Percentiles rank a stretch among this genome's conserved stretches.
These are phyloP conservation scores for Margarornis squamiger DNA, from an alignment of 2,797 vertebrate genomes.

Conservation along the genomic window DNA sequence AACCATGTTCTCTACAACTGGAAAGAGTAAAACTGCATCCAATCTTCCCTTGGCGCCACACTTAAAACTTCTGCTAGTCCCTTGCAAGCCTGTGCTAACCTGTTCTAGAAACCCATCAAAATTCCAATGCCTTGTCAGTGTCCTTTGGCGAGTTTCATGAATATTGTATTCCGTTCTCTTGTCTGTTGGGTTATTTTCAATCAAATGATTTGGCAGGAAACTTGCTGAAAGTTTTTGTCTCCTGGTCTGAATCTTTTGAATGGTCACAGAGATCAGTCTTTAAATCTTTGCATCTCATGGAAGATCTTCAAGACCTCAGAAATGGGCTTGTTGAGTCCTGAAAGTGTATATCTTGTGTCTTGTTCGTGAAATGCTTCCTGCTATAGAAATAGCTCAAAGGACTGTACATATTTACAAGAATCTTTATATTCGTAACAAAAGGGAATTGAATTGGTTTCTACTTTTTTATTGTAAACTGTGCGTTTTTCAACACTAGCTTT, in stretches of 20 bases:
- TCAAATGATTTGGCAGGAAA: conserved; percentile 71
- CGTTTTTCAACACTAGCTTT: conserved; percentile 81
- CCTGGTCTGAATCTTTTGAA: conserved; percentile 73
- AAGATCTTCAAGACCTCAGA: conserved; percentile 73
- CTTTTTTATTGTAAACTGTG: conserved; percentile 88
- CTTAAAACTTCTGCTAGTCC: conserved; percentile 69
- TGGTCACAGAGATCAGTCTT: conserved; percentile 72
- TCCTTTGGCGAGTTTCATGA: conserved; percentile 59
- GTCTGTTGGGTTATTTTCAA: conserved; percentile 66
- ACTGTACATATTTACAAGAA: conserved; percentile 85
- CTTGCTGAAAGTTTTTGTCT: conserved; percentile 73
- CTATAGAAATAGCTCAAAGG: conserved; percentile 80
- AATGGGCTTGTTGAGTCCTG: conserved; percentile 70
- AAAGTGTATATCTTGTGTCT: conserved; percentile 73
- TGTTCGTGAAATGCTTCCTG: conserved; percentile 80
- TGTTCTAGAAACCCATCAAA: conserved; percentile 32
- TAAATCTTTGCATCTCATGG: conserved; percentile 78
- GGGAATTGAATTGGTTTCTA: conserved; percentile 86
- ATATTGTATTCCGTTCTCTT: conserved; percentile 50
- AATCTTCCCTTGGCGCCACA: conserved; percentile 55
- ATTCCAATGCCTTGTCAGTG: conserved; percentile 38
- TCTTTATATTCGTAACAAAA: conserved; percentile 85
- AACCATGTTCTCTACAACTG: conserved; percentile 47
- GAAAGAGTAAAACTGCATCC: conserved; percentile 63
- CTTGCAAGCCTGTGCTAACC: conserved; percentile 73